Conservation (phyloP, 2,888 invertebrate species). For the Sussaba pulchella region DNA sequence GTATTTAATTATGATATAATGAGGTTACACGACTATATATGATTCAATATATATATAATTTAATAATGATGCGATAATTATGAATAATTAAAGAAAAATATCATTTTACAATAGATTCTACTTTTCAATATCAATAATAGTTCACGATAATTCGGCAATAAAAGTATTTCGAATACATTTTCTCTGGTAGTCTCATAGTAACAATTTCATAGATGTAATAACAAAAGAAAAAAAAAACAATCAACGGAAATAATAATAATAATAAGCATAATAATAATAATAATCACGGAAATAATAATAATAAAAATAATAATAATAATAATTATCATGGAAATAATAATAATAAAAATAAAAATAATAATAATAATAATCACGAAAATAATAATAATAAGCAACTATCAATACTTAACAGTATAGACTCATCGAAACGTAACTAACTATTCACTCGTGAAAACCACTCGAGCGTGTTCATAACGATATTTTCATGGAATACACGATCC, state of each 20-base stretch:
- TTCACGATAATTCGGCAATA: too few relatives aligned
- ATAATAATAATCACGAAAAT: conserved; percentile 47
- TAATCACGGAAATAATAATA: background rate
- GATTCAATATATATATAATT: too few relatives aligned
- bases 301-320: background rate
- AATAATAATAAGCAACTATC: conserved; percentile 28
- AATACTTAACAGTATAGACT: conserved; percentile 51
- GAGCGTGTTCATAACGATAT: conserved; percentile 36
- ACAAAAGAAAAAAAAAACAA: background rate
- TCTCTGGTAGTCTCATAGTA: too few relatives aligned
- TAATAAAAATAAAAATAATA: background rate
- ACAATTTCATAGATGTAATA: conserved; percentile 11
- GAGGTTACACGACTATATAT: too few relatives aligned
- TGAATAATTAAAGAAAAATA: too few relatives aligned
- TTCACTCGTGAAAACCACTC: conserved; percentile 30
- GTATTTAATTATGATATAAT: too few relatives aligned
- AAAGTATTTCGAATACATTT: too few relatives aligned
- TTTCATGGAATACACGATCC: background rate
- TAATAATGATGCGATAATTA: too few relatives aligned
- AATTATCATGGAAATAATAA: background rate
- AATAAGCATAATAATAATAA: background rate
- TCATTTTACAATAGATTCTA: too few relatives aligned
- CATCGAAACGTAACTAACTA: conserved; percentile 49
- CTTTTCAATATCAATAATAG: too few relatives aligned
- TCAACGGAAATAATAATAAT: background rate